phyloP scores from a whole-genome alignment of 2,113 vertebrate genomes.

The Tachysurus vachellii region DNA sequence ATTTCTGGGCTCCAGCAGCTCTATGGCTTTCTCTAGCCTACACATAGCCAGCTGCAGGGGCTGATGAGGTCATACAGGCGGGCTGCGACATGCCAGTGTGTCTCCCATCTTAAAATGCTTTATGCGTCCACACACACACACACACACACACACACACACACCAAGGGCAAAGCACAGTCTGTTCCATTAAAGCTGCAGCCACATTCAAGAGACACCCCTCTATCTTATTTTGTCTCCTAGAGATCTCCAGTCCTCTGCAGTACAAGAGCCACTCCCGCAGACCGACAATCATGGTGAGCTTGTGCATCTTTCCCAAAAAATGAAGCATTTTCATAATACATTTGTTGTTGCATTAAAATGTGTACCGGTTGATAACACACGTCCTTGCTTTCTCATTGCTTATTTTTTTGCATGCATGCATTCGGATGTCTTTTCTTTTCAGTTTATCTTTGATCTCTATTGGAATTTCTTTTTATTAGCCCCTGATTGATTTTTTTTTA shows the following conservation, averaged over 20 bases:
- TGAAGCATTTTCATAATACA: not conserved
- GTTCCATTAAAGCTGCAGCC: conserved; percentile 3
- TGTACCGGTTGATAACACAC: not conserved
- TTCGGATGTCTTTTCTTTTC: not conserved
- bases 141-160: conserved; percentile 20
- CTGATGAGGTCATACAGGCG: conserved; percentile 58
- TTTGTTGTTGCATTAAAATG: not conserved
- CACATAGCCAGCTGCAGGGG: conserved; percentile 48
- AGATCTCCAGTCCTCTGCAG: conserved; percentile 33
- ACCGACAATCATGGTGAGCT: conserved; percentile 42
- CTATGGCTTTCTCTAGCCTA: conserved; percentile 36
- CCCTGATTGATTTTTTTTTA: not conserved
- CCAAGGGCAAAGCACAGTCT: conserved; percentile 38
- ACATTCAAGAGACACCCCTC: conserved; percentile 1
- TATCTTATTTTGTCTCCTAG: conserved; percentile 31
- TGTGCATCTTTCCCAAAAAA: not conserved
- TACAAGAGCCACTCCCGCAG: conserved; percentile 25
- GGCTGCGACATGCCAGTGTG: conserved; percentile 34
- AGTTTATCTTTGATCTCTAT: not conserved
- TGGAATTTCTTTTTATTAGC: not conserved
- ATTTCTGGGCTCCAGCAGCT: conserved; percentile 35
- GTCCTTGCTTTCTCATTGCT: not conserved
- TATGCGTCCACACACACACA: conserved; percentile 16
- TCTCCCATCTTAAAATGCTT: conserved; percentile 35
- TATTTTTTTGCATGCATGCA: not conserved